Percentiles rank a stretch among this genome's conserved stretches.
Evolutionary conservation across 2,888 invertebrate species (phyloP).

Genomic region (Phengaris alcon): DNA sequence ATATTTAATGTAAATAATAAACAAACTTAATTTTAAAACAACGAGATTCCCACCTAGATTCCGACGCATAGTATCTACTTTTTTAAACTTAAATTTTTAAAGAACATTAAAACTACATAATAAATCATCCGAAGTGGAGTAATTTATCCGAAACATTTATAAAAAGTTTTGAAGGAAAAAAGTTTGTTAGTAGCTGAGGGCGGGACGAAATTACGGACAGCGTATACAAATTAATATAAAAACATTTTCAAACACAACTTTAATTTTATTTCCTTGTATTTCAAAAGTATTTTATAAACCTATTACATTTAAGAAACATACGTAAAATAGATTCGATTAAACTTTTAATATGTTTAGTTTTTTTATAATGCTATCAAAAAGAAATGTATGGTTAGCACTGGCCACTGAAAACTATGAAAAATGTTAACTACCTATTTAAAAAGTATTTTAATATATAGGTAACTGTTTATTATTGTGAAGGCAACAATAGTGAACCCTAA

Average conservation of each 20-base stretch:
- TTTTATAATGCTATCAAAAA: background rate
- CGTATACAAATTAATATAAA: constrained; percentile 11
- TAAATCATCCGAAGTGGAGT: constrained; percentile 13
- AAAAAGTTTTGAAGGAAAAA: constrained; percentile 17
- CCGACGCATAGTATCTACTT: background rate
- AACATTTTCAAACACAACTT: background rate
- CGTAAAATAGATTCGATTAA: too few relatives aligned
- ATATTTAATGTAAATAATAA: too few relatives aligned
- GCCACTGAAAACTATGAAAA: background rate
- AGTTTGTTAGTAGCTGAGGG: constrained; percentile 9
- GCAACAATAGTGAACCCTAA: too few relatives aligned
- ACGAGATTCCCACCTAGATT: background rate
- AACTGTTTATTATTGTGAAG: too few relatives aligned
- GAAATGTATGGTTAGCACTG: background rate
- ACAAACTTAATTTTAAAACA: background rate
- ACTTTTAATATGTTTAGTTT: background rate
- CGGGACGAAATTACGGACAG: constrained; percentile 1
- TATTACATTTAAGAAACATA: too few relatives aligned
- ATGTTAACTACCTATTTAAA: background rate
- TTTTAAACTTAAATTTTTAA: background rate
- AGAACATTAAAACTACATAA: constrained; percentile 11
- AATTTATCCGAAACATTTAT: constrained; percentile 22
- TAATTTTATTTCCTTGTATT: background rate
- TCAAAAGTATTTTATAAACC: background rate
- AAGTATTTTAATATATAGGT: background rate